Percentiles rank a stretch among this genome's conserved stretches.
Conservation (phyloP, 1,140 invertebrate genomes). For the Ganaspis sp. region DNA sequence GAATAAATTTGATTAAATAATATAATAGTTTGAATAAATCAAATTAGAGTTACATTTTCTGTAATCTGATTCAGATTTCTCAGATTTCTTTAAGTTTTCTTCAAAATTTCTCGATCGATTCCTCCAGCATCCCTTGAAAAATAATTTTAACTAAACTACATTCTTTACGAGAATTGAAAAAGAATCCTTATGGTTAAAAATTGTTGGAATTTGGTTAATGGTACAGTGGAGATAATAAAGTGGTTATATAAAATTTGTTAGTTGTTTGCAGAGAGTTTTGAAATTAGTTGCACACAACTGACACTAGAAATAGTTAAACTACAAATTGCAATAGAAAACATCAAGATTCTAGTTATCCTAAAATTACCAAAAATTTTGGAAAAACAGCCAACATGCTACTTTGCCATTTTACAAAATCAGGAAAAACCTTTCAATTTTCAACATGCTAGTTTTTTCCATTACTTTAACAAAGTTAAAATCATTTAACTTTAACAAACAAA, state of each 20-base stretch:
- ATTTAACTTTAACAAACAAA: not conserved
- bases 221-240: constrained; percentile 46
- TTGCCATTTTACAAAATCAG: not conserved
- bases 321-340: not conserved
- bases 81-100: too few relatives aligned
- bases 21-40: too few relatives aligned
- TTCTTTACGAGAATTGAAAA: not conserved
- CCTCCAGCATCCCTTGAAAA: too few relatives aligned
- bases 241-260: constrained; percentile 44
- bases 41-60: too few relatives aligned
- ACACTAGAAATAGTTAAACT: constrained; percentile 22
- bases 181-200: constrained; percentile 28
- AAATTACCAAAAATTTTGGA: constrained; percentile 20
- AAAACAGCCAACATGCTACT: not conserved
- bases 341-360: not conserved
- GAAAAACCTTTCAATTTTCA: not conserved
- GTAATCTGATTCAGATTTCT: too few relatives aligned
- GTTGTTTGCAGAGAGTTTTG: constrained; percentile 47
- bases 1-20: too few relatives aligned
- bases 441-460: too few relatives aligned
- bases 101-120: too few relatives aligned
- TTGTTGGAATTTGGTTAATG: constrained; percentile 60
- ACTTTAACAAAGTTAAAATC: not conserved
- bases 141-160: too few relatives aligned
- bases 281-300: constrained; percentile 46